A percentile compares a stretch with the other conserved stretches of the same genome.
phyloP scores from a whole-genome alignment of 2,113 vertebrate genomes.

The Hiodon alosoides region DNA sequence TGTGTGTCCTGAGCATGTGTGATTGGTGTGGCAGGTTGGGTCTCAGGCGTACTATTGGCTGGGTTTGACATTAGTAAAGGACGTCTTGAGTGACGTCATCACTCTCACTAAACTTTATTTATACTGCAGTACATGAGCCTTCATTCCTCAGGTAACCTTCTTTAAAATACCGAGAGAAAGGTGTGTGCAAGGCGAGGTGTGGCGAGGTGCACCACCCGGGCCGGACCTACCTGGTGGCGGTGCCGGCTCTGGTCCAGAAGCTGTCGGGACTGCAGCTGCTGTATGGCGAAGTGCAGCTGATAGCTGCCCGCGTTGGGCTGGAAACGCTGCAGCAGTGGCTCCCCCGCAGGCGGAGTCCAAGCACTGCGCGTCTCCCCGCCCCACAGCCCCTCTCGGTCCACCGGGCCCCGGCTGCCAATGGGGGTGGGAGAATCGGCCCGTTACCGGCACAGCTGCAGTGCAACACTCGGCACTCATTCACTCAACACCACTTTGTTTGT shows the following conservation, averaged over 20 bases:
- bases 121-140: too few species aligned
- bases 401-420: constrained; percentile 48
- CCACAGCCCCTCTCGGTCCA: constrained; percentile 51
- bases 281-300: constrained; percentile 80
- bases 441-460: neutral
- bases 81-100: too few species aligned
- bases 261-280: constrained; percentile 75
- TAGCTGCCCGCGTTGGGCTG: constrained; percentile 60
- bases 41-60: too few species aligned
- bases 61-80: too few species aligned
- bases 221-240: constrained; percentile 68
- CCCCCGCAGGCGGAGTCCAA: constrained; percentile 48
- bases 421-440: constrained; percentile 11
- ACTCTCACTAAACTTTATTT: too few species aligned
- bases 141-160: too few species aligned
- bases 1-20: too few species aligned
- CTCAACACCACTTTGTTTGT: neutral
- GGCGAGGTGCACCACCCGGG: too few species aligned
- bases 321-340: constrained; percentile 51
- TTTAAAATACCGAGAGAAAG: neutral
- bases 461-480: neutral
- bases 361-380: constrained; percentile 59
- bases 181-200: neutral
- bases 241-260: constrained; percentile 72
- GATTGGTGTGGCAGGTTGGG: too few species aligned